phyloP scores from a whole-genome alignment of 2,888 invertebrate species.

The Cataglyphis rosenhaueri region DNA sequence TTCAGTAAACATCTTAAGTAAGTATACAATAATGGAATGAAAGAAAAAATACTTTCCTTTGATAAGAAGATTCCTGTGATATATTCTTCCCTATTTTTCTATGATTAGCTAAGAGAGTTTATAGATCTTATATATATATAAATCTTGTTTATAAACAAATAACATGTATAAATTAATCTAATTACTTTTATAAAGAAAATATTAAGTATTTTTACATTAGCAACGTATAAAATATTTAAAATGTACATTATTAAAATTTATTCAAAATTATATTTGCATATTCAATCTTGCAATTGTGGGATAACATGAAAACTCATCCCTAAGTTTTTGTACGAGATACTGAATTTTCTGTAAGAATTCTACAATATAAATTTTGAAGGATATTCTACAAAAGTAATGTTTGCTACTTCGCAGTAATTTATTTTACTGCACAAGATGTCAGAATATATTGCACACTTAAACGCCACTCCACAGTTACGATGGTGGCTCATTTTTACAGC shows the following conservation, averaged over 20 bases:
- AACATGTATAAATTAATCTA: background rate
- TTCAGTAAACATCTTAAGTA: background rate
- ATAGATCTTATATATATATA: background rate
- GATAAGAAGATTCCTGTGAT: background rate
- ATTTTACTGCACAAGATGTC: conserved; percentile 22
- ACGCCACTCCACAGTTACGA: conserved; percentile 12
- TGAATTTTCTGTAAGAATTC: background rate
- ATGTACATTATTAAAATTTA: background rate
- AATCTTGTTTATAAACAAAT: background rate
- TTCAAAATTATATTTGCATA: background rate
- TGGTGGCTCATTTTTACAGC: conserved; percentile 17
- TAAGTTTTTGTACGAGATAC: background rate
- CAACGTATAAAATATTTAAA: background rate
- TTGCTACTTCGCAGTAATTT: conserved; percentile 28
- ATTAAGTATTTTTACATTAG: background rate
- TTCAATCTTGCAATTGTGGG: background rate
- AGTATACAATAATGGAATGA: background rate
- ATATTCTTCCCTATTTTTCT: background rate
- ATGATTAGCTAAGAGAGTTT: too few species aligned
- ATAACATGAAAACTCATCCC: background rate
- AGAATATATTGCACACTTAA: conserved; percentile 38
- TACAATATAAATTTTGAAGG: conserved; percentile 8
- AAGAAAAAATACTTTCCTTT: background rate
- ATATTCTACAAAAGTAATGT: conserved; percentile 4
- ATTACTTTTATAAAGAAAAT: background rate